Evolutionary conservation across 2,888 invertebrate species (phyloP).

Genomic region (Lepeophtheirus nordmannii): DNA sequence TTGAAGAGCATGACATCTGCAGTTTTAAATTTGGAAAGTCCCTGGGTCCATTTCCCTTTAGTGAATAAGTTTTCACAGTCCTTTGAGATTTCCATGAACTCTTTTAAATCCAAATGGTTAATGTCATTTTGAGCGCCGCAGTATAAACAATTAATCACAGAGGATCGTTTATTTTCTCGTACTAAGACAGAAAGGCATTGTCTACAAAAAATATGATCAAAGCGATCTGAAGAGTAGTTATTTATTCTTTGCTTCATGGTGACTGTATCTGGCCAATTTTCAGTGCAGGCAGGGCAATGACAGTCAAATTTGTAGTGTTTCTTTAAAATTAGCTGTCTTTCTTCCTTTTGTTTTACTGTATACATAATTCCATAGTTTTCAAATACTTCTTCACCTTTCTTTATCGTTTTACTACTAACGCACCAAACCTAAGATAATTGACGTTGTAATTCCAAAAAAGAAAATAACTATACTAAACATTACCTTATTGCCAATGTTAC

Average conservation of each 20-base stretch:
- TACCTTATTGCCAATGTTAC: conserved; percentile 19
- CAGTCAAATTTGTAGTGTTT: conserved; percentile 21
- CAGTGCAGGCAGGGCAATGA: conserved; percentile 8
- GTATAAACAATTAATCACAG: neutral
- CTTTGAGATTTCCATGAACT: neutral
- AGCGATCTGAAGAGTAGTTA: neutral
- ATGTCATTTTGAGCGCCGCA: conserved; percentile 10
- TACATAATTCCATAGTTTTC: conserved; percentile 22
- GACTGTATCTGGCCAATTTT: neutral
- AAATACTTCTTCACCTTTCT: conserved; percentile 13
- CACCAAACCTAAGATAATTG: neutral
- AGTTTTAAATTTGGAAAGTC: neutral
- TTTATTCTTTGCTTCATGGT: conserved; percentile 3
- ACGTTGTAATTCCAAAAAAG: neutral
- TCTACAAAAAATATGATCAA: conserved; percentile 7
- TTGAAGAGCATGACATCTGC: neutral
- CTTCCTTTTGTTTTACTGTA: neutral
- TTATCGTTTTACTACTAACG: neutral
- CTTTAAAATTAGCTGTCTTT: conserved; percentile 9
- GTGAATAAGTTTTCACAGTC: neutral
- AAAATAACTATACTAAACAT: neutral
- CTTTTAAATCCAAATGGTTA: neutral
- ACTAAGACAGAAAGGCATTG: neutral
- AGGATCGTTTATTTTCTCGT: neutral
- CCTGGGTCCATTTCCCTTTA: conserved; percentile 13